These are phyloP conservation scores for Protomyctophum bolini DNA, from an alignment of 2,113 vertebrate species.

Conservation along the genomic window DNA sequence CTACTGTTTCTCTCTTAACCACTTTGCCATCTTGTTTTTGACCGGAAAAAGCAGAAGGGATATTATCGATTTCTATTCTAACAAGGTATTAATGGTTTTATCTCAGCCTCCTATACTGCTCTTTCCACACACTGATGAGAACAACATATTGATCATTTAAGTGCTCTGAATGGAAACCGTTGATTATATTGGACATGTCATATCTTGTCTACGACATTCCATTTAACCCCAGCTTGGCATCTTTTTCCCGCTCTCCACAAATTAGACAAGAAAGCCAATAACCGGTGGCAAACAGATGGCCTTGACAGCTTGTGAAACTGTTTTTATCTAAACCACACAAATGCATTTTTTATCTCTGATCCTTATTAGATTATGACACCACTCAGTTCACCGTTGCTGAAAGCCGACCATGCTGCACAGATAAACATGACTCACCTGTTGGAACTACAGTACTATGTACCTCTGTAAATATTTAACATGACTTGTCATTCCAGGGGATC, in stretches of 20 bases:
- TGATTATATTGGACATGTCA: constrained; percentile 1
- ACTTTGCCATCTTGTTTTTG: background rate
- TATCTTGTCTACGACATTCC: background rate
- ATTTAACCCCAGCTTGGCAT: background rate
- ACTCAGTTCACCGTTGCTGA: no score
- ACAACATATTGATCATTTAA: constrained; percentile 4
- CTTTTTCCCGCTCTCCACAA: background rate
- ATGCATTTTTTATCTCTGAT: no score
- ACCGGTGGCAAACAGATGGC: no score
- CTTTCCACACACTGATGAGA: background rate
- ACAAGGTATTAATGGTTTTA: background rate
- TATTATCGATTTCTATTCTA: background rate
- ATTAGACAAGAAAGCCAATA: no score
- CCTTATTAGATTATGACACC: no score
- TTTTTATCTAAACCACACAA: no score
- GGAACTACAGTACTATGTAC: no score
- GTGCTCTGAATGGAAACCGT: constrained; percentile 2
- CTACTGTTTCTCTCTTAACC: background rate
- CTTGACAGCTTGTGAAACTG: no score
- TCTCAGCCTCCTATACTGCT: background rate
- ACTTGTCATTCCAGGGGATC: no score
- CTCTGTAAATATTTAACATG: no score
- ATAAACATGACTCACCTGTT: no score
- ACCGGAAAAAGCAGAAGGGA: background rate
- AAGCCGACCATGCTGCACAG: no score